Evolutionary conservation across 2,888 invertebrate genomes (phyloP).

Genomic region (Acleris laterana): DNA sequence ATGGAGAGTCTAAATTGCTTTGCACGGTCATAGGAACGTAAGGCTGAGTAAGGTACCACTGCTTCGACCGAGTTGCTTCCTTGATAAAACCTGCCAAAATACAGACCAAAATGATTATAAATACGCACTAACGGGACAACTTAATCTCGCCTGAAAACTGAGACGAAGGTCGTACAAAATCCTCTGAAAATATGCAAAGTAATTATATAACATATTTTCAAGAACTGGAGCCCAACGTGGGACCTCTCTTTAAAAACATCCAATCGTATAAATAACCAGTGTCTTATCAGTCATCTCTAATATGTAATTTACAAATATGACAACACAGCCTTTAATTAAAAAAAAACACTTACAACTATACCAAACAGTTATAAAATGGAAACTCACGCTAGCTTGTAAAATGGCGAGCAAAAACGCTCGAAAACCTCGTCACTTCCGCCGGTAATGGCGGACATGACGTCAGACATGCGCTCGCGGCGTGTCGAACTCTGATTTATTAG

Average conservation of each 20-base stretch:
- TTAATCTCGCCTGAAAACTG: too few relatives aligned
- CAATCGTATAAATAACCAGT: not conserved
- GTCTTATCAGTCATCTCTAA: too few relatives aligned
- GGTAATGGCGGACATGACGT: conserved; percentile 65
- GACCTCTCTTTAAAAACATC: not conserved
- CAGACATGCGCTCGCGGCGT: conserved; percentile 19
- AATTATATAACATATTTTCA: too few relatives aligned
- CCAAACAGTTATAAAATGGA: not conserved
- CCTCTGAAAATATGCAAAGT: too few relatives aligned
- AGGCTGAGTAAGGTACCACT: too few relatives aligned
- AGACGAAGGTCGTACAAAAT: too few relatives aligned
- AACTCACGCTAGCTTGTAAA: conserved; percentile 21
- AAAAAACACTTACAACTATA: not conserved
- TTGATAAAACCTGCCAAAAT: too few relatives aligned
- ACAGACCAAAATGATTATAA: too few relatives aligned
- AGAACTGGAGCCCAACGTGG: conserved; percentile 30
- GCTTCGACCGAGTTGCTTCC: too few relatives aligned
- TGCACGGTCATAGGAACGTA: too few relatives aligned
- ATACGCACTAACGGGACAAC: too few relatives aligned
- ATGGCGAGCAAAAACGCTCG: conserved; percentile 55
- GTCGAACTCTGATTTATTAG: conserved; percentile 31
- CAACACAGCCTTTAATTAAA: not conserved
- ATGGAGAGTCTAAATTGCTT: too few relatives aligned
- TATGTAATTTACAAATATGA: not conserved
- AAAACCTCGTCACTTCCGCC: conserved; percentile 73